Conservation (phyloP, 2,113 vertebrate species). For the Enhydra lutris region DNA sequence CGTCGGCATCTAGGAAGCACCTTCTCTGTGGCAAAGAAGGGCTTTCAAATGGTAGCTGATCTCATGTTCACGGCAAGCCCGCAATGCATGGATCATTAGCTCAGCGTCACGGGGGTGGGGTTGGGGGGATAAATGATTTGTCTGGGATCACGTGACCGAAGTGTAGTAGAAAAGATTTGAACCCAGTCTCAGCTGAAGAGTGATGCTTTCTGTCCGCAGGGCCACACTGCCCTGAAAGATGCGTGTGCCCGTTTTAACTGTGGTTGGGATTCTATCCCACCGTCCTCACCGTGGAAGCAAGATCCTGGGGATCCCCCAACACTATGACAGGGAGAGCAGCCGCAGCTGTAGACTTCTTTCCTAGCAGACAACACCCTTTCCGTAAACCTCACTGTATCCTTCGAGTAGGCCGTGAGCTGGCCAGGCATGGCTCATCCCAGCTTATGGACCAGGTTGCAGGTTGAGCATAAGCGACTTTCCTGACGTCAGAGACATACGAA, state of each 20-base stretch:
- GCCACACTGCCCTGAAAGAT: accelerated
- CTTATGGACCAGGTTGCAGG: neutral
- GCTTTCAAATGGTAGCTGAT: neutral
- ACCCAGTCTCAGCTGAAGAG: neutral
- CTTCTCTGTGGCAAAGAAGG: neutral
- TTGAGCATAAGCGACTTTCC: neutral
- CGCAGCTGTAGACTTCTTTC: accelerated
- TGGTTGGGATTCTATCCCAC: accelerated
- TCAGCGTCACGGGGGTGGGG: neutral
- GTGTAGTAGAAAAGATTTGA: neutral
- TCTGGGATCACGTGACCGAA: neutral
- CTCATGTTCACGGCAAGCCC: neutral
- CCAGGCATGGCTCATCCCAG: neutral
- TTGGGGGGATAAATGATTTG: neutral
- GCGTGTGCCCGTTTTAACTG: accelerated
- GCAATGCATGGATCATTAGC: accelerated
- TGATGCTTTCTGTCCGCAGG: accelerated
- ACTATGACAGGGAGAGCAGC: neutral
- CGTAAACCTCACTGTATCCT: neutral
- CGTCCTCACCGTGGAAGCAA: neutral
- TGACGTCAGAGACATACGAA: neutral
- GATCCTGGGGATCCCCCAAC: neutral
- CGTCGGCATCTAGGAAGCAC: accelerated
- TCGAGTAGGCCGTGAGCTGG: neutral
- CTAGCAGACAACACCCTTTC: neutral